A percentile compares a stretch with the other conserved stretches of the same genome.
phyloP scores from a whole-genome alignment of 2,797 vertebrate species.

The Hafferia zeledoni region DNA sequence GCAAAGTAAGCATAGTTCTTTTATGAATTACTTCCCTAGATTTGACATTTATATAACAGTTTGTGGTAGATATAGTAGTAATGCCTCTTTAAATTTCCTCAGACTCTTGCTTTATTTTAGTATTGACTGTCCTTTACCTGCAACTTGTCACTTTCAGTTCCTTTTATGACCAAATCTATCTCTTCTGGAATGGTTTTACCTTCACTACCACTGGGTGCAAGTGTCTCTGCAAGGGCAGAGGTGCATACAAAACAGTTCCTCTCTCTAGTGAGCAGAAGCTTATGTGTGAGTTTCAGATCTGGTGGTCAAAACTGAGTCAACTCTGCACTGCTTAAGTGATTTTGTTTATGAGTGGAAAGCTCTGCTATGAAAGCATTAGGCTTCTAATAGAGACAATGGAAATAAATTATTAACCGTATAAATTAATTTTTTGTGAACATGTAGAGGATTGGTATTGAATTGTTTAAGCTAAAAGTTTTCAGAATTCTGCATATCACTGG shows the following conservation, averaged over 20 bases:
- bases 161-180: background rate
- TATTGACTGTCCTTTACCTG: background rate
- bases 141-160: background rate
- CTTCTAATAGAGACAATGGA: background rate
- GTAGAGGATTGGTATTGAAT: background rate
- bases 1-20: rapidly evolving
- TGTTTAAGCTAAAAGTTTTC: background rate
- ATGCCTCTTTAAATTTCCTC: background rate
- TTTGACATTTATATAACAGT: background rate
- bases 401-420: background rate
- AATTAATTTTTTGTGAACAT: background rate
- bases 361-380: background rate
- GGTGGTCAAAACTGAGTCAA: background rate
- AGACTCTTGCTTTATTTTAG: background rate
- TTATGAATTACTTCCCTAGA: background rate
- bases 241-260: background rate
- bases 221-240: background rate
- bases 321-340: background rate
- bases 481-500: background rate
- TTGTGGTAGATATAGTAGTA: background rate
- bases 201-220: background rate
- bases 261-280: background rate
- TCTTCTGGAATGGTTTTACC: background rate
- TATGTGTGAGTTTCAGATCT: background rate
- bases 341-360: background rate